These are phyloP conservation scores for Sarcophaga rosellei DNA, from an alignment of 2,888 invertebrate genomes.

Conservation along the genomic window DNA sequence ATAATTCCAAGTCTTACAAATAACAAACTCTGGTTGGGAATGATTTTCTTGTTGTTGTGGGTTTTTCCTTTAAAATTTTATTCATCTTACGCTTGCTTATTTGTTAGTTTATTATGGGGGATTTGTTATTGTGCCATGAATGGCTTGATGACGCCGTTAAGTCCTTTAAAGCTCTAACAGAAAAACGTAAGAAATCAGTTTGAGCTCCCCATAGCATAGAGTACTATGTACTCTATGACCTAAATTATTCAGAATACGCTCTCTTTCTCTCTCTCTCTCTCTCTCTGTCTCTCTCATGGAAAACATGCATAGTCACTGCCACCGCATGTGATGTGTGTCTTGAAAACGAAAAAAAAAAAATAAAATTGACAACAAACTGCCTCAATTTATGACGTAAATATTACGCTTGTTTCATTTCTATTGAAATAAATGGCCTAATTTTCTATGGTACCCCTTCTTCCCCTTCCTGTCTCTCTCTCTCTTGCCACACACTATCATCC, in stretches of 20 bases:
- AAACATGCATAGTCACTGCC: too few relatives aligned
- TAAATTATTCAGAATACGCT: conserved; percentile 43
- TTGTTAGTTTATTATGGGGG: too few relatives aligned
- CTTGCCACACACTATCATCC: neutral
- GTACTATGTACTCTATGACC: conserved; percentile 29
- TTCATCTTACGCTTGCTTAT: too few relatives aligned
- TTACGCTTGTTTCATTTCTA: conserved; percentile 21
- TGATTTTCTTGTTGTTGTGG: neutral
- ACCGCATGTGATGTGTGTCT: too few relatives aligned
- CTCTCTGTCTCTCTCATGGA: too few relatives aligned
- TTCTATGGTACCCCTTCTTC: neutral
- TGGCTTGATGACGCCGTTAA: conserved; percentile 51
- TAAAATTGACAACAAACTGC: conserved; percentile 1
- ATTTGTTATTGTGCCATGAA: neutral
- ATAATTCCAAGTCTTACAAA: conserved; percentile 57
- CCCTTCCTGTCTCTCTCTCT: neutral
- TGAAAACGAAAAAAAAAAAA: neutral
- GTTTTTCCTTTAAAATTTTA: too few relatives aligned
- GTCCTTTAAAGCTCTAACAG: conserved; percentile 47
- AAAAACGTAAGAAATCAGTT: neutral
- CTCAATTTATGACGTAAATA: conserved; percentile 42
- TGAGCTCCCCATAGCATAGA: neutral
- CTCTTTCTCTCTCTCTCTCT: too few relatives aligned
- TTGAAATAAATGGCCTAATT: conserved; percentile 9
- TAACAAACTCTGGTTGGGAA: neutral